A percentile compares a stretch with the other conserved stretches of the same genome.
phyloP scores from a whole-genome alignment of 2,113 vertebrate species.

The Monarcha castaneiventris region DNA sequence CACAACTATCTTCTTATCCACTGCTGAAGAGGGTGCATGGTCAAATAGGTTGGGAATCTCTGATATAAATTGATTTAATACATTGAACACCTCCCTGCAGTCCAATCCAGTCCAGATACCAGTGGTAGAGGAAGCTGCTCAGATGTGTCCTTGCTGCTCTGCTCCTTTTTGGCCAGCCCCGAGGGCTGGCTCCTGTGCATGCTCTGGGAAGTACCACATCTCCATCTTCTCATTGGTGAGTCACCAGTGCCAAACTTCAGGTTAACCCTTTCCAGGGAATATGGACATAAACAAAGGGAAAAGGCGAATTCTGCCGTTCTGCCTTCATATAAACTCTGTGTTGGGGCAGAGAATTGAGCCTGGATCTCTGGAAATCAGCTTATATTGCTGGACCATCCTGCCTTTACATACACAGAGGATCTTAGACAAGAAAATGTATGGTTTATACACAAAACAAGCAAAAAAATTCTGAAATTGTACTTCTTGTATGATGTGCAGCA shows the following conservation, averaged over 20 bases:
- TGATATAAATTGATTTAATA: background rate
- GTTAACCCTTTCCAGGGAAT: background rate
- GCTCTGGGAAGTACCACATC: background rate
- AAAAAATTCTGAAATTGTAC: background rate
- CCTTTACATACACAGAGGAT: accelerated
- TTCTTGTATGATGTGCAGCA: background rate
- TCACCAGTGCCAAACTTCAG: background rate
- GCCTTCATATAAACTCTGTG: background rate
- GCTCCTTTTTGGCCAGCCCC: background rate
- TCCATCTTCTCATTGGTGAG: background rate
- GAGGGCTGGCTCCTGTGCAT: background rate
- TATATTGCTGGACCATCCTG: background rate
- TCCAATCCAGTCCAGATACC: background rate
- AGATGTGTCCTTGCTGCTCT: background rate
- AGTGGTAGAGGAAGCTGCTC: background rate
- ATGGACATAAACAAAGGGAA: accelerated
- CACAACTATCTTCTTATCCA: background rate
- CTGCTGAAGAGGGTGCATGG: background rate
- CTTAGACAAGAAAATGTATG: background rate
- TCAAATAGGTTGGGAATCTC: background rate
- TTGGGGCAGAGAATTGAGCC: background rate
- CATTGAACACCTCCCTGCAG: background rate
- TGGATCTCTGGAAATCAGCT: background rate
- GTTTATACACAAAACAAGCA: background rate
- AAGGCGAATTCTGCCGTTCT: background rate